Evolutionary conservation across 1,140 invertebrate species (phyloP).

Genomic region (Macrostomum lignano): DNA sequence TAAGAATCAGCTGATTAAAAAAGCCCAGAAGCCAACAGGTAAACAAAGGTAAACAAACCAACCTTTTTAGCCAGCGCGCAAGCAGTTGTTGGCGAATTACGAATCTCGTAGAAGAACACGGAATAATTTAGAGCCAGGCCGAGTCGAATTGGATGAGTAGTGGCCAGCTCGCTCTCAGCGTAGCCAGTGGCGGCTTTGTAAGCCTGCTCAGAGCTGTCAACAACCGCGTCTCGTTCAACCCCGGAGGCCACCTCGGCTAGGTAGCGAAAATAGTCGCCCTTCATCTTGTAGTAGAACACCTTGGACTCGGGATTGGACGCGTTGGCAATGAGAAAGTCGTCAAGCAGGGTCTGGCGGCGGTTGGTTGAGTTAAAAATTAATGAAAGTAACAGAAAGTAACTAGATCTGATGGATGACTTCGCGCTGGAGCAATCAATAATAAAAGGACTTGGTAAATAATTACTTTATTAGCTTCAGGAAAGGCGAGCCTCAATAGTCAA

Average conservation of each 20-base stretch:
- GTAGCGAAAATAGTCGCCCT: constrained; percentile 96
- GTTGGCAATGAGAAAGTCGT: constrained; percentile 82
- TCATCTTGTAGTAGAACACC: constrained; percentile 98
- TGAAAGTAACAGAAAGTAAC: too few species aligned
- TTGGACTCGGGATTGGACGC: constrained; percentile 82
- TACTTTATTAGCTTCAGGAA: too few species aligned
- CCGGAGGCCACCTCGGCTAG: constrained; percentile 71
- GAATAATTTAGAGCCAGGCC: constrained; percentile 12
- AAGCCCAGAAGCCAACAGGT: too few species aligned
- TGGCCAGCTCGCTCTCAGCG: constrained; percentile 9
- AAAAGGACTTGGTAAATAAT: too few species aligned
- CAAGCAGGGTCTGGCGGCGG: constrained; percentile 68
- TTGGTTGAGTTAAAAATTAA: too few species aligned
- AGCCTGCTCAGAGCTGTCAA: constrained; percentile 39
- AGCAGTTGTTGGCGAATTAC: constrained; percentile 7
- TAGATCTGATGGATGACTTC: too few species aligned
- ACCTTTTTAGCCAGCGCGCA: constrained; percentile 19
- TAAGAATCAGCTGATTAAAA: too few species aligned
- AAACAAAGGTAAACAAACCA: too few species aligned
- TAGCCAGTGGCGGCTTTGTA: constrained; percentile 8
- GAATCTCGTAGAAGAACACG: constrained; percentile 12
- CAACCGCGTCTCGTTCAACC: constrained; percentile 68
- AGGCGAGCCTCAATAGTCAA: too few species aligned
- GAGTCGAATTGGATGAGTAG: constrained; percentile 10
- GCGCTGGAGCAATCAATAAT: too few species aligned